phyloP scores from a whole-genome alignment of 2,888 invertebrate species.

The Eristalis intricaria region DNA sequence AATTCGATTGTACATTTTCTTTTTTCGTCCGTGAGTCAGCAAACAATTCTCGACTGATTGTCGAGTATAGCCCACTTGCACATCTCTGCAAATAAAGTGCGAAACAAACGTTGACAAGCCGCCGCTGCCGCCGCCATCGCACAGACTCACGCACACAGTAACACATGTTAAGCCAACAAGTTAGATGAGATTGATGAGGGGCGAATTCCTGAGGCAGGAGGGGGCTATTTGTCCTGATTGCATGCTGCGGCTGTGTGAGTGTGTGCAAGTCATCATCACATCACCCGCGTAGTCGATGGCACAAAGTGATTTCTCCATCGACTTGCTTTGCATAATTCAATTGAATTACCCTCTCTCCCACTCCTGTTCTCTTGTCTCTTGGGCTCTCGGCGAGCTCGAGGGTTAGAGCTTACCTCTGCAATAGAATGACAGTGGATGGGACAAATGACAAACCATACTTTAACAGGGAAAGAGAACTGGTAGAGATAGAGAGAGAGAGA shows the following conservation, averaged over 20 bases:
- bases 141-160: conserved; percentile 4
- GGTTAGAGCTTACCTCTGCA: conserved; percentile 28
- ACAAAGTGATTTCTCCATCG: conserved; percentile 9
- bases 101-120: conserved; percentile 25
- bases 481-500: not conserved
- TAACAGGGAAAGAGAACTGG: not conserved
- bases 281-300: not conserved
- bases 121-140: too few species aligned
- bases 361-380: not conserved
- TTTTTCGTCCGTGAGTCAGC: not conserved
- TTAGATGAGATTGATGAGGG: not conserved
- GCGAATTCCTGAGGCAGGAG: not conserved
- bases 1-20: not conserved
- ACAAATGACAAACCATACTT: not conserved
- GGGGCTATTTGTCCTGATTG: not conserved
- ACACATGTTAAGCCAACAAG: conserved; percentile 52
- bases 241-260: not conserved
- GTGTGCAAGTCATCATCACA: not conserved
- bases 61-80: conserved; percentile 11
- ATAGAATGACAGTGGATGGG: conserved; percentile 48
- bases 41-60: conserved; percentile 59
- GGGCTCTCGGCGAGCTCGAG: not conserved
- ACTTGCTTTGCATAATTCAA: conserved; percentile 62
- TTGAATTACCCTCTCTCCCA: conserved; percentile 33
- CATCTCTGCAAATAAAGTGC: conserved; percentile 14